Evolutionary conservation across 1,140 invertebrate species (phyloP), one percentile per base, ranked within the genome.

Genomic region (Globodera ellingtonae): DNA sequence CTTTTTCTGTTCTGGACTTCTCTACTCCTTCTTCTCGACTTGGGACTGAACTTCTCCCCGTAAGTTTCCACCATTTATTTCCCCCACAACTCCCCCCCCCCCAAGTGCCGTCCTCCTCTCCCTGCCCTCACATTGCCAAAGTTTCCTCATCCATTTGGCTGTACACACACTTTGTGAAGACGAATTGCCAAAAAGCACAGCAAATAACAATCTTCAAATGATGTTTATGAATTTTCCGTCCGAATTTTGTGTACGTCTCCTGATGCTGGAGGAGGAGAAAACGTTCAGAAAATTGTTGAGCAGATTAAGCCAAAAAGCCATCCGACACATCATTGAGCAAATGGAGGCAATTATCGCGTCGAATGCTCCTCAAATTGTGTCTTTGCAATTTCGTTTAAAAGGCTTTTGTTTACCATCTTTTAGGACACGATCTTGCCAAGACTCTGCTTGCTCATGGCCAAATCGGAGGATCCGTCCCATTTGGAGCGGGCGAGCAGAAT

Each of bases 161-260:
- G 65, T 81, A 9, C 48, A 35, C 6, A 81, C 71, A 81, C 65
- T 81, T 52, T 24, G 62, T 48, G 59, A 72, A 9, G 6, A 81
- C 18, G 50, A 72, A 24, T 21, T 24, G 7, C 46, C 21, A 13
- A 47, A 44, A 47, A 18, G 10, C 35, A 10, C 8, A 18, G 9
- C 7, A 44, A 70, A 70, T 47, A 21, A 44, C 9, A 9, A 47
- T 35, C 46, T 18, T 10, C 67, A 44, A 10, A 21, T 10, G 18
- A 6, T 47, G 18, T 18, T 70, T 10, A 18, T 47, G 46, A 24
- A 70, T 15, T 35, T 70, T 35, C 35, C 67, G 67, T 47, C 59
- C 52, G 81, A 82, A 21, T 82, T 82, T 77, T 83, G 82, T 21
- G 46, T 83, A 15, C 35, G 69, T 69, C 69, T 82, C n/a, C 70